Evolutionary conservation across 1,140 invertebrate species (phyloP), one percentile per base, ranked within the genome.

Genomic region (Lineus longissimus): DNA sequence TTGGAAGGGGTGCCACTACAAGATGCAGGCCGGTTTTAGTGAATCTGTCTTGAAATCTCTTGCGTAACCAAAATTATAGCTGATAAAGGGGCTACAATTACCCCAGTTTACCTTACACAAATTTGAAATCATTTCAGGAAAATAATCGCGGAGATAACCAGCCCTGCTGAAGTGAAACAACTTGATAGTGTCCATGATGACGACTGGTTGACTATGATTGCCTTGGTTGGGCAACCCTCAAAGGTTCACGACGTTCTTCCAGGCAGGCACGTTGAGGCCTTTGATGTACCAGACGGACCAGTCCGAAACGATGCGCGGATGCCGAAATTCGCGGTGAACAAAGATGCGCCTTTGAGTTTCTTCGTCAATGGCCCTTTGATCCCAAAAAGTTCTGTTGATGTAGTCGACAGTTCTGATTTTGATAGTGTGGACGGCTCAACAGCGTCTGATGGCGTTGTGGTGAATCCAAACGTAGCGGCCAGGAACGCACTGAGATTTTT

Each of bases 111-210:
- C n/a, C n/a, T n/a, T n/a, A n/a, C n/a, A n/a, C n/a, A n/a, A n/a
- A n/a, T n/a, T n/a, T n/a, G n/a, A n/a, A n/a, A 51, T 51, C n/a
- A 19, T 19, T 51, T 51, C 25, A 51, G 47, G 47, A 51, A 51
- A 51, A 51, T 51, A 4, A 51, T 27, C n/a, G 47, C 6, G 6
- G 25, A 51, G 25, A 51, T 51, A 4, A 19, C n/a, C 4, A 27
- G n/a, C 4, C 47, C 47, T 51, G 47, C 47, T 23, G 4, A 7
- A 4, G 25, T 51, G 19, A 19, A n/a, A 6, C 25, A 6, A 6
- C 6, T 19, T 9, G 9, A 4, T 51, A 6, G 4, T 19, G 47
- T 51, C 4, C 4, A 19, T 7, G 47, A 51, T 23, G n/a, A 19
- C 25, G 47, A 51, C 25, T 51, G 47, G 47, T 23, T 51, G 47